Conservation (phyloP, 2,888 invertebrate species). For the Himalopsyche tibetana region DNA sequence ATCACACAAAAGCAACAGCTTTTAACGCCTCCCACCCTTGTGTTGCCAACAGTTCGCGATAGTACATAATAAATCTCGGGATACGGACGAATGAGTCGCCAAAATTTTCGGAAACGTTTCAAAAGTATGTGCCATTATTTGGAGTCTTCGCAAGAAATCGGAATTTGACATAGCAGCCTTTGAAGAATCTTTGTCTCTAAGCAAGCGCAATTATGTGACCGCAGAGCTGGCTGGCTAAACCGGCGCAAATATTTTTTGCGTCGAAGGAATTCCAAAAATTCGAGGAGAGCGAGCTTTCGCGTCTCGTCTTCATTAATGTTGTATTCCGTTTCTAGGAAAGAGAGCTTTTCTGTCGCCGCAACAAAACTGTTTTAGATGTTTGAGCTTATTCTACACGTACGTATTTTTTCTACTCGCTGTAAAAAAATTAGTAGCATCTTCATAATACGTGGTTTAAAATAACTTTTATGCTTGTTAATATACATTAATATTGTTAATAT, state of each 20-base stretch:
- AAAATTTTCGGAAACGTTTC: slow-evolving; percentile 28
- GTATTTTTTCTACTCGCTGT: not conserved
- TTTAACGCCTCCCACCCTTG: slow-evolving; percentile 1
- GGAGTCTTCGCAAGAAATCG: slow-evolving; percentile 33
- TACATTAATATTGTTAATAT: no score
- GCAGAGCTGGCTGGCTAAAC: slow-evolving; percentile 55
- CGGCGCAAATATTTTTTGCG: slow-evolving; percentile 58
- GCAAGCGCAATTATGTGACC: slow-evolving; percentile 59
- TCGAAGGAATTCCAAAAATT: slow-evolving; percentile 60
- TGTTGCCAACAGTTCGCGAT: not conserved
- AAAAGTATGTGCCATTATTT: slow-evolving; percentile 42
- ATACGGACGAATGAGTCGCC: slow-evolving; percentile 41
- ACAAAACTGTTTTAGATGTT: slow-evolving; percentile 31
- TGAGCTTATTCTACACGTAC: slow-evolving; percentile 21
- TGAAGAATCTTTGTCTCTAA: slow-evolving; percentile 43
- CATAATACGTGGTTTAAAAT: no score
- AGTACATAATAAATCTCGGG: slow-evolving; percentile 22
- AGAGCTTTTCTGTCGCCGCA: slow-evolving; percentile 47
- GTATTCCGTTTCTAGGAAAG: slow-evolving; percentile 56
- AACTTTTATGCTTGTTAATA: no score
- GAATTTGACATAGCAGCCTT: slow-evolving; percentile 39
- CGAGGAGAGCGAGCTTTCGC: slow-evolving; percentile 55
- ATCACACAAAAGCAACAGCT: not conserved
- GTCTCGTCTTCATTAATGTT: slow-evolving; percentile 60
- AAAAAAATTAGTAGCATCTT: not conserved